Conservation (phyloP, 2,888 invertebrate genomes). For the Brachyopa scutellaris region DNA sequence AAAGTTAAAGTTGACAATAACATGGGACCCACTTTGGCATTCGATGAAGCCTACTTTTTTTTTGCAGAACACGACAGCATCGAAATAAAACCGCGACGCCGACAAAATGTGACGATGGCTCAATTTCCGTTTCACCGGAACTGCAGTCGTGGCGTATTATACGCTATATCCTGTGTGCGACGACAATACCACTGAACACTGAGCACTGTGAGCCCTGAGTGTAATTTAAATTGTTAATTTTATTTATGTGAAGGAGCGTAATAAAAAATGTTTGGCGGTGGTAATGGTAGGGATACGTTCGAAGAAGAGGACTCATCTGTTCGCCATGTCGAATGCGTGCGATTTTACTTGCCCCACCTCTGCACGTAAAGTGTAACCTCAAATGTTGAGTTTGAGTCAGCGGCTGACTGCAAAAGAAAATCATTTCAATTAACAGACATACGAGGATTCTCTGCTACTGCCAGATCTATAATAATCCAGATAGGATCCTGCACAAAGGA, state of each 20-base stretch:
- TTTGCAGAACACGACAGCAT: slow-evolving; percentile 6
- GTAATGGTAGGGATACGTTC: not conserved
- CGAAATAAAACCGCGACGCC: slow-evolving; percentile 13
- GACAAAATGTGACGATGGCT: slow-evolving; percentile 66
- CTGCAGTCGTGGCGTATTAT: slow-evolving; percentile 55
- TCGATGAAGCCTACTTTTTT: slow-evolving; percentile 7
- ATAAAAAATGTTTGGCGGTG: not conserved
- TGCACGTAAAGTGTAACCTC: slow-evolving; percentile 11
- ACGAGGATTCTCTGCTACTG: not conserved
- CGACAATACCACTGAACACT: slow-evolving; percentile 55
- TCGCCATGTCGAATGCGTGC: not conserved
- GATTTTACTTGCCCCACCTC: not conserved
- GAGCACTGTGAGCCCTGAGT: slow-evolving; percentile 35
- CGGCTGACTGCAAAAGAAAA: slow-evolving; percentile 26
- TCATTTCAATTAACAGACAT: slow-evolving; percentile 45
- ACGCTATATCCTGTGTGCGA: slow-evolving; percentile 54
- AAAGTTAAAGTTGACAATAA: slow-evolving; percentile 34
- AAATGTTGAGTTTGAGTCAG: slow-evolving; percentile 33
- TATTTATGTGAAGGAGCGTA: slow-evolving; percentile 54
- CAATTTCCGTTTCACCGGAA: slow-evolving; percentile 67
- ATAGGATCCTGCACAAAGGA: slow-evolving; percentile 16
- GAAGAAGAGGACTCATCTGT: not conserved
- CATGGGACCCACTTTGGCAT: slow-evolving; percentile 20
- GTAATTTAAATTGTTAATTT: slow-evolving; percentile 71
- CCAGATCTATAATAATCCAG: slow-evolving; percentile 14